Evolutionary conservation across 2,113 vertebrate genomes (phyloP).

Genomic region (Brachyhypopomus gauderio): DNA sequence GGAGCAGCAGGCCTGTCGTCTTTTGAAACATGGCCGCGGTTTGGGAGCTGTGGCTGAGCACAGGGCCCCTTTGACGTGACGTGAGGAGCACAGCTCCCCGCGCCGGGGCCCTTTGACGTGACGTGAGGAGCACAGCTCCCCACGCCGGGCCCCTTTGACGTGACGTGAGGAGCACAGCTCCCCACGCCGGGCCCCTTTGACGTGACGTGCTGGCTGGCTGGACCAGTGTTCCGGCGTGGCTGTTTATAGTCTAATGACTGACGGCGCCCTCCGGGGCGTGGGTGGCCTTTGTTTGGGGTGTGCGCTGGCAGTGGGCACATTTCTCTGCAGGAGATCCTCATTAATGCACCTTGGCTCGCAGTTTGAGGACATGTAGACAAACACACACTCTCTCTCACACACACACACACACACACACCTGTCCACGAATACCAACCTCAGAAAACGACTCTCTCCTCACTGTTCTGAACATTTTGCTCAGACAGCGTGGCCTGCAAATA

Average conservation of each 20-base stretch:
- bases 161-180: background rate
- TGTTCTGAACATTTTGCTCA: background rate
- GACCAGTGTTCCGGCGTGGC: slow-evolving; percentile 2
- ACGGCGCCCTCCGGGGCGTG: slow-evolving; percentile 13
- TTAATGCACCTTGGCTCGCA: slow-evolving; percentile 32
- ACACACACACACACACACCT: slow-evolving; percentile 13
- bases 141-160: slow-evolving; percentile 19
- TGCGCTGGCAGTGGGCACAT: slow-evolving; percentile 20
- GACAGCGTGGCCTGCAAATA: background rate
- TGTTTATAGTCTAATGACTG: slow-evolving; percentile 48
- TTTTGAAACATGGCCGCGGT: background rate
- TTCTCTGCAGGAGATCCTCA: slow-evolving; percentile 37
- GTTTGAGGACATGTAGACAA: background rate
- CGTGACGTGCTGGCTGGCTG: slow-evolving; percentile 29
- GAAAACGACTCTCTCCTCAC: background rate
- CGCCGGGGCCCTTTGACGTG: too few species aligned
- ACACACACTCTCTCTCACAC: slow-evolving; percentile 33
- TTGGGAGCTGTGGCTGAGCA: background rate
- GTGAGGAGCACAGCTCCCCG: too few species aligned
- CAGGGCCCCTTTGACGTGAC: too few species aligned
- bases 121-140: too few species aligned
- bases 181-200: slow-evolving; percentile 6
- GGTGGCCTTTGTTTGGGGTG: slow-evolving; percentile 30
- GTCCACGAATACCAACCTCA: slow-evolving; percentile 20
- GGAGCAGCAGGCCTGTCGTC: background rate